phyloP scores from a whole-genome alignment of 2,113 vertebrate genomes.

The Deroptyus accipitrinus region DNA sequence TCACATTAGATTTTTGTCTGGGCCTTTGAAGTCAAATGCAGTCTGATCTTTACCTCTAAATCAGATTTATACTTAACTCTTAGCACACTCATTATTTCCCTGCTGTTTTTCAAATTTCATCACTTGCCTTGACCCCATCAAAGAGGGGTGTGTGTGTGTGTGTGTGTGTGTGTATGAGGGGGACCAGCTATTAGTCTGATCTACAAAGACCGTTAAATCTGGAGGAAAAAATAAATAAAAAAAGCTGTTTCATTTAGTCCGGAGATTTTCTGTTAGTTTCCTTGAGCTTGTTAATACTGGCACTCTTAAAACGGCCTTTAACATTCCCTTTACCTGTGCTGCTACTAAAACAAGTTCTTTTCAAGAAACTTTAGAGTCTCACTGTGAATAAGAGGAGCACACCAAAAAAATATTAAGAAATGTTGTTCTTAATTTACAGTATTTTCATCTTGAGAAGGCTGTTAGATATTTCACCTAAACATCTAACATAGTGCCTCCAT shows the following conservation, averaged over 20 bases:
- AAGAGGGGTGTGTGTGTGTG: accelerated
- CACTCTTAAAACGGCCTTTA: neutral
- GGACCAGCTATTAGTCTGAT: neutral
- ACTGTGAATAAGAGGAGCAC: neutral
- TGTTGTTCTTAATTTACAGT: neutral
- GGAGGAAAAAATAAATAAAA: accelerated
- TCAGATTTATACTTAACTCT: conserved; percentile 19
- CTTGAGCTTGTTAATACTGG: accelerated
- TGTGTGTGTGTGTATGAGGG: accelerated
- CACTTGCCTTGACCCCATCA: neutral
- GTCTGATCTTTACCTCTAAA: neutral
- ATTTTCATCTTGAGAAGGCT: neutral
- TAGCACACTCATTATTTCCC: neutral
- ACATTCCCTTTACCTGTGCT: neutral
- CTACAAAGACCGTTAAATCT: neutral
- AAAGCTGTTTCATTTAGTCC: neutral
- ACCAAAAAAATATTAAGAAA: neutral
- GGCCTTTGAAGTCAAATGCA: conserved; percentile 15
- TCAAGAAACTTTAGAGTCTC: neutral
- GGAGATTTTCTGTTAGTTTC: neutral
- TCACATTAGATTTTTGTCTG: conserved; percentile 38
- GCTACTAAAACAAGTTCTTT: neutral
- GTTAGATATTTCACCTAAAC: neutral
- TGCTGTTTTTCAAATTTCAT: neutral
- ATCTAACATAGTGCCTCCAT: neutral